Evolutionary conservation across 23 tunicate genomes (phyloP), one percentile per base, ranked within the genome.

Genomic region (Trididemnum nubilum): DNA sequence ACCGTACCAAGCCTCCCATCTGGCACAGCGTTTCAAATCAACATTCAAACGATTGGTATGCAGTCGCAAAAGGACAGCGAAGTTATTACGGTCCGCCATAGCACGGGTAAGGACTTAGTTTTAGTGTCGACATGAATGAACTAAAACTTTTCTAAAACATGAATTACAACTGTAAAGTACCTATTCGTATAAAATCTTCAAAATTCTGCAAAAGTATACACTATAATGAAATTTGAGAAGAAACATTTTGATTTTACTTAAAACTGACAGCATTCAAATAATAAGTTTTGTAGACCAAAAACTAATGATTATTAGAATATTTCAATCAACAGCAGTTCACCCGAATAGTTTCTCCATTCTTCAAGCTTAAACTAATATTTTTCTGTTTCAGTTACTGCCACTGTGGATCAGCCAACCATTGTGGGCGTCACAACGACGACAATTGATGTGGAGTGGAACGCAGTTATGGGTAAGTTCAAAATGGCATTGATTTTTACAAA

Each of bases 381-480:
- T 44, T 44, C 54, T 44, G 54, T 44, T 44, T 44, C n/a, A 44
- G 54, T 44, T 44, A 9, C 54, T 44, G 54, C 54, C 9, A 44
- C 54, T 9, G 12, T 15, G 15, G 15, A 15, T 44, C 69, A 83
- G 12, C 58, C 75, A 34, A 52, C 18, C 22, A 81, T 89, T 0
- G 49, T 24, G 7, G 79, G 51, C 54, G 85, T 84, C 29, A 65
- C 77, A 2, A 70, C 81, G 28, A 83, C 87, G 9, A 52, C 50
- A 19, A 51, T 77, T 0, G n/a, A 64, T 21, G 23, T 88, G 25
- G 4, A 49, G 36, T 88, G 93, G 93, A 77, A 50, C 36, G 28
- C 69, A 0, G 83, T 72, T 24, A 30, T 58, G 29, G 91, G 91
- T 87, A 52, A 61, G 67, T n/a, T n/a, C n/a, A n/a, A n/a, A n/a